phyloP scores from a whole-genome alignment of 2,797 vertebrate genomes.

The Sylvilagus floridanus region DNA sequence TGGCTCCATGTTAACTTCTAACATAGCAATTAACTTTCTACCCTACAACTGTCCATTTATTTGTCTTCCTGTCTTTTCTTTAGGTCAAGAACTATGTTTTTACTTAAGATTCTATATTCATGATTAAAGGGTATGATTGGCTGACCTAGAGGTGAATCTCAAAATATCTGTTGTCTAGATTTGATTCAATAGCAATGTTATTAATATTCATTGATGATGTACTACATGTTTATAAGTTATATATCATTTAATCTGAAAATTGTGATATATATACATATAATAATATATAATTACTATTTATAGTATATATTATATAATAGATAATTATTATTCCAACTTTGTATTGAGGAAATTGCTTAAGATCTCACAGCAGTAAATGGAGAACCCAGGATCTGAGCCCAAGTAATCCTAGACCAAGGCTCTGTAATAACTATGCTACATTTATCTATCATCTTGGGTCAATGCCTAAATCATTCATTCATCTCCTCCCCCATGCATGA shows the following conservation, averaged over 20 bases:
- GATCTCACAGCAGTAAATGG: neutral
- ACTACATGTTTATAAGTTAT: neutral
- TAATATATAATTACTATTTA: neutral
- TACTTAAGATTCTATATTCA: neutral
- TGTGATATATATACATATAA: neutral
- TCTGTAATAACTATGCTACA: neutral
- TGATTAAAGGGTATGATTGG: neutral
- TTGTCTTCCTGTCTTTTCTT: neutral
- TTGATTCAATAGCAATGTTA: constrained; percentile 1
- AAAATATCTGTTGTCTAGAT: neutral
- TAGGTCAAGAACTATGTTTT: neutral
- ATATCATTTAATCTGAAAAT: neutral
- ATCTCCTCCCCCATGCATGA: neutral
- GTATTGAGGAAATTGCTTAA: neutral
- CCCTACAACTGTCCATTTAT: neutral
- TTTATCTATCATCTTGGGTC: neutral
- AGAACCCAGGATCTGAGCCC: neutral
- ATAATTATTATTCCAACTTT: constrained; percentile 3
- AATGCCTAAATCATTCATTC: neutral
- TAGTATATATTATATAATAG: neutral
- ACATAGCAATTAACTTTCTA: neutral
- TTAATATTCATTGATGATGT: neutral
- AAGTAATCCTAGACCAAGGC: neutral
- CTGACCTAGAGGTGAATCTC: neutral
- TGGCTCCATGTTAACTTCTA: neutral